Percentiles rank a stretch among this genome's conserved stretches.
Conservation (phyloP, 2,888 invertebrate genomes). For the Myopa testacea region DNA sequence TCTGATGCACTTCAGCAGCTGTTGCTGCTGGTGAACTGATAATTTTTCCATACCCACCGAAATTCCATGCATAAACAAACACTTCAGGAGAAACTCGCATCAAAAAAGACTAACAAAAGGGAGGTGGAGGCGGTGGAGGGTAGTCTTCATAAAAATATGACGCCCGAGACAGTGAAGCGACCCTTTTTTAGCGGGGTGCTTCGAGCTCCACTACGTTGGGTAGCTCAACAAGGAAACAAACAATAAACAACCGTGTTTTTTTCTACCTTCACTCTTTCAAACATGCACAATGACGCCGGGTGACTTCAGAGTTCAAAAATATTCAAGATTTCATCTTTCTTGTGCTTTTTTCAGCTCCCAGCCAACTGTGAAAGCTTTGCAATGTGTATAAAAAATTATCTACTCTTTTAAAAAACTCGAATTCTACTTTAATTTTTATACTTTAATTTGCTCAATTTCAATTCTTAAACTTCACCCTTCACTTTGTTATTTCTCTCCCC, state of each 20-base stretch:
- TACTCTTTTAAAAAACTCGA: no score
- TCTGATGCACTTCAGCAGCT: not conserved
- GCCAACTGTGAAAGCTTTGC: no score
- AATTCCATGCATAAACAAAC: slow-evolving; percentile 13
- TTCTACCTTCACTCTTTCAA: no score
- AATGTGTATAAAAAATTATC: no score
- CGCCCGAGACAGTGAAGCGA: no score
- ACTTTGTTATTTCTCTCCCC: no score
- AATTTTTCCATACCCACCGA: slow-evolving; percentile 9
- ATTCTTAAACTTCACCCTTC: no score
- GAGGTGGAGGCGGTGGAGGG: no score
- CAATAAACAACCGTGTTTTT: slow-evolving; percentile 8
- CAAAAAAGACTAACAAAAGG: not conserved
- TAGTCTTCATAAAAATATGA: not conserved
- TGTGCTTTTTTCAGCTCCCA: not conserved
- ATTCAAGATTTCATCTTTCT: slow-evolving; percentile 9
- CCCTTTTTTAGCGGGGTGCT: no score
- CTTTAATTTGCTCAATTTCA: no score
- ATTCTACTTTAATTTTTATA: no score
- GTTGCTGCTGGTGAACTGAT: slow-evolving; percentile 10
- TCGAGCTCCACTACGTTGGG: no score
- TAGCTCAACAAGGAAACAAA: not conserved
- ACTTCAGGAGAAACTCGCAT: not conserved
- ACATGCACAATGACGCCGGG: not conserved
- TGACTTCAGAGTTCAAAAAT: slow-evolving; percentile 2